Evolutionary conservation across 2,797 vertebrate species (phyloP).

Genomic region (Labroides dimidiatus): DNA sequence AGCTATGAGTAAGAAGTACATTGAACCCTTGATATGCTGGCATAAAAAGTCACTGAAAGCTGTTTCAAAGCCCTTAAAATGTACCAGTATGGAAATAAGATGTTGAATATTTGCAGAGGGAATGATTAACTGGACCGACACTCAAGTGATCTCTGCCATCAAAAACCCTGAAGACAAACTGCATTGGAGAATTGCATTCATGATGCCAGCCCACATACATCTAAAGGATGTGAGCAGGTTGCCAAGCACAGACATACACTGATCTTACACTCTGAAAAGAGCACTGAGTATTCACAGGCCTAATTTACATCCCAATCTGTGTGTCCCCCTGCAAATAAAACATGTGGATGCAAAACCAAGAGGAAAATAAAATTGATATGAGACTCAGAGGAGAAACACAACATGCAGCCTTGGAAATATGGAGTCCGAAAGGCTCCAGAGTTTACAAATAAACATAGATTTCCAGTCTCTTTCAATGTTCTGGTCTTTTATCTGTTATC

Average conservation of each 20-base stretch:
- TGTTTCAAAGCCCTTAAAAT: conserved; percentile 14
- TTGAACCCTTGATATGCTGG: conserved; percentile 7
- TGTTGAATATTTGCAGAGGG: neutral
- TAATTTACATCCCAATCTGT: conserved; percentile 71
- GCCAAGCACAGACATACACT: conserved; percentile 29
- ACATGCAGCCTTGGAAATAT: neutral
- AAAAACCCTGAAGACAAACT: neutral
- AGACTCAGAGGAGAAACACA: conserved; percentile 11
- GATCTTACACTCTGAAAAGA: conserved; percentile 43
- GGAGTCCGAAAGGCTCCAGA: conserved; percentile 4
- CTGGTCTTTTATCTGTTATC: conserved; percentile 3
- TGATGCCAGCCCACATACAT: conserved; percentile 24
- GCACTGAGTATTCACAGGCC: conserved; percentile 43
- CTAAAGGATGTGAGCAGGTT: conserved; percentile 34
- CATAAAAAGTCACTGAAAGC: conserved; percentile 15
- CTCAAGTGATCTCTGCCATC: neutral
- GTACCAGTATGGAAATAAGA: neutral
- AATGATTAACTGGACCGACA: neutral
- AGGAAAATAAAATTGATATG: conserved; percentile 22
- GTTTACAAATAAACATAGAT: conserved; percentile 16
- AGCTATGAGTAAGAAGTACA: neutral
- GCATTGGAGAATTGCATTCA: neutral
- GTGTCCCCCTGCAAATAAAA: conserved; percentile 37
- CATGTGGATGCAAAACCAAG: conserved; percentile 36
- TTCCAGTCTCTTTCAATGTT: conserved; percentile 15